phyloP scores from a whole-genome alignment of 2,797 vertebrate species.

The Taeniopygia guttata region DNA sequence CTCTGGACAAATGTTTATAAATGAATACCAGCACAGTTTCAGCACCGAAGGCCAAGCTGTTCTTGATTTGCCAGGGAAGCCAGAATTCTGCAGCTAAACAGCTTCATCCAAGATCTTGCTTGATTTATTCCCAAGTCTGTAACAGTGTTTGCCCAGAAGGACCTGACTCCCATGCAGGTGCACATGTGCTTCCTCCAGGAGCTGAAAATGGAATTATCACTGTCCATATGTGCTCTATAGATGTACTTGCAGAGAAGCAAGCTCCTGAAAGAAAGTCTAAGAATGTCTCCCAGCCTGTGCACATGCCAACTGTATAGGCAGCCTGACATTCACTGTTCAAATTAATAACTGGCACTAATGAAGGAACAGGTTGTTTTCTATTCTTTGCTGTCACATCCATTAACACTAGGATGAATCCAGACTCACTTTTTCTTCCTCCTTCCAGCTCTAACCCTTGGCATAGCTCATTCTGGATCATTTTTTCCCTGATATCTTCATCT shows the following conservation, averaged over 20 bases:
- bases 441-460: background rate
- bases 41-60: background rate
- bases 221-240: background rate
- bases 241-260: background rate
- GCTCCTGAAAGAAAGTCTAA: background rate
- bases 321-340: background rate
- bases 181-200: background rate
- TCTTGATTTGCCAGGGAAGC: background rate
- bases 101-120: background rate
- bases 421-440: background rate
- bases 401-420: background rate
- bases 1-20: background rate
- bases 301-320: background rate
- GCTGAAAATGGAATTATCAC: background rate
- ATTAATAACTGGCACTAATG: background rate
- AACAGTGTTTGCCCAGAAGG: background rate
- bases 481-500: background rate
- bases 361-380: background rate
- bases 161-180: background rate
- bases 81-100: background rate
- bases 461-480: background rate
- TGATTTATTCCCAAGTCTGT: background rate
- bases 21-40: background rate
- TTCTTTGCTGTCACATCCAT: background rate
- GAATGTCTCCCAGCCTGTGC: background rate